Percentiles rank a stretch among this genome's conserved stretches.
Evolutionary conservation across 2,888 invertebrate genomes (phyloP).

Genomic region (Digitonthophagus gazella): DNA sequence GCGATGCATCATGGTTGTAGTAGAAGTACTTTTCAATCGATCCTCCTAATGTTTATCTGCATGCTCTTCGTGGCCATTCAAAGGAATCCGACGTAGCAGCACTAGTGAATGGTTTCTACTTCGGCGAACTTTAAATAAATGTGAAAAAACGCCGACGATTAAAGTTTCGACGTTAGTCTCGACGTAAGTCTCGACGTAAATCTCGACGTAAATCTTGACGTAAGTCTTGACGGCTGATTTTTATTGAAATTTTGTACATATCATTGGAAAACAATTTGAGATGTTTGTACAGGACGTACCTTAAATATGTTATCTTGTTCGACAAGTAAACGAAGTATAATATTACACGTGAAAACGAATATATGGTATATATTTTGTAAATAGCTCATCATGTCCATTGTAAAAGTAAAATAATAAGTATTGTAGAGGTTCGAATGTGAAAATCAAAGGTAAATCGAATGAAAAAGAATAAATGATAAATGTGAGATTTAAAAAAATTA

Average conservation of each 20-base stretch:
- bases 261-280: slow-evolving; percentile 23
- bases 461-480: not conserved
- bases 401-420: not conserved
- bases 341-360: not conserved
- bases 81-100: slow-evolving; percentile 37
- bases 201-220: slow-evolving; percentile 19
- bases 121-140: slow-evolving; percentile 30
- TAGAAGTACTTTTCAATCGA: slow-evolving; percentile 43
- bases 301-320: not conserved
- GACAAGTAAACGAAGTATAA: not conserved
- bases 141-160: slow-evolving; percentile 30
- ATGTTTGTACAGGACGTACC: not conserved
- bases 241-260: slow-evolving; percentile 25
- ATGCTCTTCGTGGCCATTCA: slow-evolving; percentile 36
- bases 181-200: slow-evolving; percentile 7
- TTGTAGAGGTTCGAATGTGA: not conserved
- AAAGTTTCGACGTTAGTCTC: slow-evolving; percentile 2
- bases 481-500: not conserved
- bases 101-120: slow-evolving; percentile 18
- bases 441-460: not conserved
- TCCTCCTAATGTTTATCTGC: slow-evolving; percentile 42
- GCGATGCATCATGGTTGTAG: slow-evolving; percentile 76
- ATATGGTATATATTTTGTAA: slow-evolving; percentile 16
- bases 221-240: slow-evolving; percentile 32
- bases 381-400: slow-evolving; percentile 7